Evolutionary conservation across 92 coral and sea anemone genomes (phyloP), one percentile per base, ranked within the genome.

Genomic region (Phymanthus crucifer): DNA sequence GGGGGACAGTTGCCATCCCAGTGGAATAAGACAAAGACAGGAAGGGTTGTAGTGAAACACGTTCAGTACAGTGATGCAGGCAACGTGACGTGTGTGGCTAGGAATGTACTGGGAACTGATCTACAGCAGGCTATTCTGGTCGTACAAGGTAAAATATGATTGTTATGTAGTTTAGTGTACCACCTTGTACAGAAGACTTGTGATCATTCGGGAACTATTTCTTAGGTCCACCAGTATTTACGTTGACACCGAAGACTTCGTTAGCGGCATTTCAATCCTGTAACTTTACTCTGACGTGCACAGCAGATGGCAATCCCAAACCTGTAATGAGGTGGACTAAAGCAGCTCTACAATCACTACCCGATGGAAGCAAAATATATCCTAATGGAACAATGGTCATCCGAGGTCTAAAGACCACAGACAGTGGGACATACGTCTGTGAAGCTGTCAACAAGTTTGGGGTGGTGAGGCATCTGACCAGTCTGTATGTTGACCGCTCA

Each of bases 11-110:
- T 80, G 1, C 31, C 78, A 1, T 37, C 6, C 3, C 50, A 43
- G 17, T 32, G 76, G 37, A 71, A 56, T 24, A 80, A 40, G n/a
- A 50, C 32, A 2, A 47, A 78, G 57, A 73, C 72, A 29, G 84
- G 84, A 29, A 52, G 33, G 70, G 58, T 56, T 46, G 17, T 34
- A 17, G 23, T 80, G 9, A 52, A 21, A 31, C 36, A 43, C 10
- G 52, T 80, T 27, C 48, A 71, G 32, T 80, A 80, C 50, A 80
- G 70, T 24, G 84, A 80, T 38, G 84, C 50, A 45, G 83, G 83
- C 3, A 70, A 32, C 31, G 69, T 66, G 18, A 69, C 83, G 32
- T 79, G 83, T 46, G 64, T 40, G n/a, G 84, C 78, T 18, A 56
- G 67, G 76, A 80, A 80, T 66, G 43, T 80, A 0, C 26, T 79